Evolutionary conservation across 2,113 vertebrate species (phyloP), one percentile per base, ranked within the genome.

Genomic region (Pundamilia nyererei): DNA sequence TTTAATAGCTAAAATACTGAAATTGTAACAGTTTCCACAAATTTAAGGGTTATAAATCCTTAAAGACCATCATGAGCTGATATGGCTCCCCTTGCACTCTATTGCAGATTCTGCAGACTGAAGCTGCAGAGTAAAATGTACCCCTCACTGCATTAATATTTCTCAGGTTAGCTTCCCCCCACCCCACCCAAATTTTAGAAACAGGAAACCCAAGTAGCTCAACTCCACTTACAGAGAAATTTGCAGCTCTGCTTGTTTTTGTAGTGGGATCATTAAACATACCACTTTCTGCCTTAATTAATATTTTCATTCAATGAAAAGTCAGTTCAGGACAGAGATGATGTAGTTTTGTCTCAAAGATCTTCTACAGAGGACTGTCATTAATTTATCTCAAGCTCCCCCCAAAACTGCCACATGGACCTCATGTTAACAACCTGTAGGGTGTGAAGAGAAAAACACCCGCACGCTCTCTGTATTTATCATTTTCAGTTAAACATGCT

Each of bases 211-310:
- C 9, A 60, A 77, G 62, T 24, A 58, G 29, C 70, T 80, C 10
- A 65, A 7, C 42, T 51, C 38, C 3, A 56, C n/a, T 54, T 38
- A n/a, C 13, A 21, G 56, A 72, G 40, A 68, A 55, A 33, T 54
- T 42, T 56, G 40, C 42, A 56, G 38, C 10, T 65, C 75, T 33
- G 9, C n/a, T 65, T 5, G 24, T 35, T 82, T 82, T 65, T 83
- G 19, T 24, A 90, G 88, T 93, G 84, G 86, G 83, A 83, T 84
- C 53, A 38, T 82, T 49, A 2, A 19, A 21, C 29, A 35, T 29
- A 9, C 21, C 53, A 47, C 81, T 40, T 47, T 56, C 62, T 89
- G 91, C 92, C 83, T 93, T 92, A 92, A 87, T 24, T 31, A 40
- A 21, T 70, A 29, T 60, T 33, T 53, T 51, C n/a, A 40, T 33